phyloP scores from a whole-genome alignment of 1,140 invertebrate species.

The Grapholita molesta region DNA sequence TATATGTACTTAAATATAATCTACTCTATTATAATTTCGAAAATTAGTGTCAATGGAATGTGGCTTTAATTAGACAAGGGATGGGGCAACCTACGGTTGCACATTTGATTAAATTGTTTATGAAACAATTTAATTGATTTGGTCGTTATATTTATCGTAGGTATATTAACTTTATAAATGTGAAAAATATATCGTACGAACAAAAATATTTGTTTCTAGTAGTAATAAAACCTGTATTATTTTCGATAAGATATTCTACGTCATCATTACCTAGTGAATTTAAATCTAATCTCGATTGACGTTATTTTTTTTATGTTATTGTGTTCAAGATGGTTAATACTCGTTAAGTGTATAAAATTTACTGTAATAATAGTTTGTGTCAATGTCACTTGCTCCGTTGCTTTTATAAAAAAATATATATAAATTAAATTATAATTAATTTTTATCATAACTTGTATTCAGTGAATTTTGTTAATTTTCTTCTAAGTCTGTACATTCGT shows the following conservation, averaged over 20 bases:
- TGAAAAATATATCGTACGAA: background rate
- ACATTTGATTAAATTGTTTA: background rate
- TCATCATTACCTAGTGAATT: background rate
- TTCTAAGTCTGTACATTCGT: too few relatives aligned
- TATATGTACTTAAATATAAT: background rate
- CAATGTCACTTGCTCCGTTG: too few relatives aligned
- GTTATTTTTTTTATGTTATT: background rate
- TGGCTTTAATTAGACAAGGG: slow-evolving; percentile 30
- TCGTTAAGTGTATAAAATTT: background rate
- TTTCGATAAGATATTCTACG: background rate
- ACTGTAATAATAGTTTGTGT: background rate
- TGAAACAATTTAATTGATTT: background rate
- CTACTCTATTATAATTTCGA: background rate
- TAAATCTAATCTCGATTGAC: background rate
- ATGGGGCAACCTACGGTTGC: background rate
- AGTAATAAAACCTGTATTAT: background rate
- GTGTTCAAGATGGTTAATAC: background rate
- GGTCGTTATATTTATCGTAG: background rate
- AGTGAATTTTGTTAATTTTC: too few relatives aligned
- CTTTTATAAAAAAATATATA: too few relatives aligned
- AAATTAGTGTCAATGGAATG: slow-evolving; percentile 34
- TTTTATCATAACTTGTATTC: too few relatives aligned
- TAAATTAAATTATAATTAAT: too few relatives aligned
- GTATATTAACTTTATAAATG: background rate
- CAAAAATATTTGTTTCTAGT: background rate